These are phyloP conservation scores for Cheilosia variabilis DNA, from an alignment of 2,888 invertebrate species.

Conservation along the genomic window DNA sequence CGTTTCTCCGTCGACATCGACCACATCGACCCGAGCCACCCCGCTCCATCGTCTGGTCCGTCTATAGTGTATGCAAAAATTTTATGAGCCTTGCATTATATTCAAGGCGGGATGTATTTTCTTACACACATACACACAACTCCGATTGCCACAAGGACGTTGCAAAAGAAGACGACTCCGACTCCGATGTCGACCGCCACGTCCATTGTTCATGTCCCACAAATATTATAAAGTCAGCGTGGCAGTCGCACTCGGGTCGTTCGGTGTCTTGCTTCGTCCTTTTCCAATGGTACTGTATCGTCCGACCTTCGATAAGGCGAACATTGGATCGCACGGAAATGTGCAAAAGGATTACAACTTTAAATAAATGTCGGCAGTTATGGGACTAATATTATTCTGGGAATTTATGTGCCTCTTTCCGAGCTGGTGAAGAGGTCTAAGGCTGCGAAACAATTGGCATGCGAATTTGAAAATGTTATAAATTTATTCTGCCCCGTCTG, in stretches of 20 bases:
- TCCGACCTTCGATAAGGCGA: slow-evolving; percentile 49
- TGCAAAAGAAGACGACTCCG: slow-evolving; percentile 14
- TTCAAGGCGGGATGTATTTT: slow-evolving; percentile 51
- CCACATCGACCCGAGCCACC: slow-evolving; percentile 1
- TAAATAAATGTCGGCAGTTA: slow-evolving; percentile 67
- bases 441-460: slow-evolving; percentile 57
- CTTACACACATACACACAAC: slow-evolving; percentile 57
- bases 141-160: slow-evolving; percentile 44
- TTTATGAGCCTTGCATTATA: slow-evolving; percentile 62
- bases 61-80: slow-evolving; percentile 54
- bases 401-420: slow-evolving; percentile 46
- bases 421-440: slow-evolving; percentile 8
- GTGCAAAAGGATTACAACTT: slow-evolving; percentile 66
- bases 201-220: slow-evolving; percentile 58
- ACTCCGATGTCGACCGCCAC: slow-evolving; percentile 18
- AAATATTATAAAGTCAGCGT: slow-evolving; percentile 49
- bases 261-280: slow-evolving; percentile 11
- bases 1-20: background rate
- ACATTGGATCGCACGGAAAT: slow-evolving; percentile 41
- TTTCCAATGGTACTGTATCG: slow-evolving; percentile 41
- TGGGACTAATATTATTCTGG: slow-evolving; percentile 58
- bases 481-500: slow-evolving; percentile 42
- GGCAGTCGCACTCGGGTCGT: slow-evolving; percentile 37
- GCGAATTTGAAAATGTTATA: slow-evolving; percentile 56
- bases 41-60: slow-evolving; percentile 11